Base-by-base conservation (phyloP, 2,113 vertebrate species). In the Diadophis punctatus region DNA sequence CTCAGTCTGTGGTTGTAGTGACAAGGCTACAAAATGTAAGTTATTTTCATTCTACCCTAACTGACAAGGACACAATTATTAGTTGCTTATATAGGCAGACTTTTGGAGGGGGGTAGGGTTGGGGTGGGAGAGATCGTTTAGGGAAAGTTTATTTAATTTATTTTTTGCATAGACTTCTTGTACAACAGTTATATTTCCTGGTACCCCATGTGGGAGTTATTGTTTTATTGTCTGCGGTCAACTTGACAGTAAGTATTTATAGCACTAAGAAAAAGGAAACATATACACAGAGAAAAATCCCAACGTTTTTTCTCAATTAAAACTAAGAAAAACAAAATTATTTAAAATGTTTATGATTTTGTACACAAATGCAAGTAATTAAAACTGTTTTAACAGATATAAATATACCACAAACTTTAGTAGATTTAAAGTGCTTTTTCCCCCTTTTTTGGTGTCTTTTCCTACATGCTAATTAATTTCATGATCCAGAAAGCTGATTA, bases 381-480 rank as follows among this genome's bases (percentile, higher is more conserved):
- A 74, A 91, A 14, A 87, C 3, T 88, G 4, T 87, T 86, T 91
- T 90, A 63, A 68, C 87, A 55, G 84, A 92, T 27, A 53, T 56
- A 51, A 91, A 94, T 10, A 95, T 87, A 93, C 93, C 85, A 92
- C 43, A 93, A 91, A 91, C 53, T 91, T 95, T 94, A 74, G 8
- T 94, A 91, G 87, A 3, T 68, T 90, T 8, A 25, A 94, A 88
- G 53, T 93, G 85, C 12, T 39, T 39, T 55, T 80, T 93, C 3
- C 3, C 3, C 3, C 3, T 11, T 51, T 51, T 51, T 93, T 94
- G 55, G 91, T 87, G 6, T 46, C 84, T 94, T 95, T 96, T 87
- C 93, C 86, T 93, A 91, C 68, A 84, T 63, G 92, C 86, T 94
- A 95, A 96, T 94, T 91, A 95, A 96, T 96, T 96, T 96, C 93